Conservation (phyloP, 1,140 invertebrate genomes). For the Drosophila ercepeae region DNA sequence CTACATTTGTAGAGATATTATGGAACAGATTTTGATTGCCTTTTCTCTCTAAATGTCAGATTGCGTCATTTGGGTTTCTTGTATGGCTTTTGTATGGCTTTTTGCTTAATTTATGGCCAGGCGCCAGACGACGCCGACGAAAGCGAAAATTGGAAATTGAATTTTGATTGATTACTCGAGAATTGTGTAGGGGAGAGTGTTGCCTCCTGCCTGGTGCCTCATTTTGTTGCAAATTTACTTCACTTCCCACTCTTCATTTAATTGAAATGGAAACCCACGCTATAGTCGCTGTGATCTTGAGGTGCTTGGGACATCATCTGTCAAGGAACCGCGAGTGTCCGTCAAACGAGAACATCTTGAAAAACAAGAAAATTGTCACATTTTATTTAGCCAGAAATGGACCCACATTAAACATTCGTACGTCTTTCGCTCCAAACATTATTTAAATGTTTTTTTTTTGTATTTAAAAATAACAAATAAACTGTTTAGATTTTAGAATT, state of each 20-base stretch:
- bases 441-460: background rate
- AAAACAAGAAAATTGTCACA: slow-evolving; percentile 53
- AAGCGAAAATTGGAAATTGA: slow-evolving; percentile 48
- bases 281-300: slow-evolving; percentile 10
- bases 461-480: background rate
- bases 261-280: background rate
- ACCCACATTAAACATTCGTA: slow-evolving; percentile 5
- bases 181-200: background rate
- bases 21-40: slow-evolving; percentile 23
- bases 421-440: background rate
- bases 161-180: slow-evolving; percentile 46
- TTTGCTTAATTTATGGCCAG: slow-evolving; percentile 46
- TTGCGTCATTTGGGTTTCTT: slow-evolving; percentile 28
- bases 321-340: slow-evolving; percentile 20
- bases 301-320: slow-evolving; percentile 1
- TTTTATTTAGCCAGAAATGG: slow-evolving; percentile 13
- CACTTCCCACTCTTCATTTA: no score
- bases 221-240: slow-evolving; percentile 36
- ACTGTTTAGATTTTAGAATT: background rate
- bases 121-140: slow-evolving; percentile 19
- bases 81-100: slow-evolving; percentile 46
- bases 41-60: slow-evolving; percentile 15
- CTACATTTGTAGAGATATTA: no score
- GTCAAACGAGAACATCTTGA: slow-evolving; percentile 39
- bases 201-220: background rate